These are phyloP conservation scores for Criorhina ranunculi DNA, from an alignment of 2,888 invertebrate genomes.

Conservation along the genomic window DNA sequence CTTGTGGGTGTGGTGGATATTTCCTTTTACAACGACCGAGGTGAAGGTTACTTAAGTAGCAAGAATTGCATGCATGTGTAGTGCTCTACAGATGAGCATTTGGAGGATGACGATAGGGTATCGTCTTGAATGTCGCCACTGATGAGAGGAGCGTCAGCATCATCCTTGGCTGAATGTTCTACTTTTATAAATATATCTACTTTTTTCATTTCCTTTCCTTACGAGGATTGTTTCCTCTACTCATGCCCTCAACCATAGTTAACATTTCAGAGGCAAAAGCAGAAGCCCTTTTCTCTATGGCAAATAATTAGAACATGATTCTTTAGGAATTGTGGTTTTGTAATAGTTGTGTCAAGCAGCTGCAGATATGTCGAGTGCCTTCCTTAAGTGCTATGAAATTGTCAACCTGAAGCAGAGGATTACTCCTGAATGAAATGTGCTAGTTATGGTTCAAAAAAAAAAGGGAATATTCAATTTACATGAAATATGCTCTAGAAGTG, in stretches of 20 bases:
- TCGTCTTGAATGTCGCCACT: slow-evolving; percentile 69
- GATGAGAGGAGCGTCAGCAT: slow-evolving; percentile 55
- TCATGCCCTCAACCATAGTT: slow-evolving; percentile 37
- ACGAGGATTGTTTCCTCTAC: slow-evolving; percentile 60
- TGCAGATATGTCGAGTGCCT: slow-evolving; percentile 5
- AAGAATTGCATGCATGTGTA: slow-evolving; percentile 29
- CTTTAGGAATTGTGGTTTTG: slow-evolving; percentile 37
- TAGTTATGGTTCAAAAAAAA: slow-evolving; percentile 21
- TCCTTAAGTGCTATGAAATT: slow-evolving; percentile 48
- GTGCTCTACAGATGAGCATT: slow-evolving; percentile 63
- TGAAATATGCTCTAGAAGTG: slow-evolving; percentile 40
- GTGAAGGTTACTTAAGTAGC: slow-evolving; percentile 69
- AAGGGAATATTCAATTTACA: slow-evolving; percentile 22
- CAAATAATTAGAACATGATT: slow-evolving; percentile 66
- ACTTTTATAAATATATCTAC: background rate
- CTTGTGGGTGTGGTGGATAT: slow-evolving; percentile 15
- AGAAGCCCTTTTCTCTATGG: slow-evolving; percentile 20
- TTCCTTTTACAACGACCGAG: slow-evolving; percentile 48
- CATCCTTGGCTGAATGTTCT: slow-evolving; percentile 62
- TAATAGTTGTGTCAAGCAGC: background rate
- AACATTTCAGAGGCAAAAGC: slow-evolving; percentile 16
- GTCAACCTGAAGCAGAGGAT: slow-evolving; percentile 35
- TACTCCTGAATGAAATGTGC: slow-evolving; percentile 32
- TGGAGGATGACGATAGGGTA: slow-evolving; percentile 55
- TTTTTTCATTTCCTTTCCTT: slow-evolving; percentile 25